Percentiles rank a stretch among this genome's conserved stretches.
Conservation (phyloP, 2,888 invertebrate species). For the Nephrotoma appendiculata region DNA sequence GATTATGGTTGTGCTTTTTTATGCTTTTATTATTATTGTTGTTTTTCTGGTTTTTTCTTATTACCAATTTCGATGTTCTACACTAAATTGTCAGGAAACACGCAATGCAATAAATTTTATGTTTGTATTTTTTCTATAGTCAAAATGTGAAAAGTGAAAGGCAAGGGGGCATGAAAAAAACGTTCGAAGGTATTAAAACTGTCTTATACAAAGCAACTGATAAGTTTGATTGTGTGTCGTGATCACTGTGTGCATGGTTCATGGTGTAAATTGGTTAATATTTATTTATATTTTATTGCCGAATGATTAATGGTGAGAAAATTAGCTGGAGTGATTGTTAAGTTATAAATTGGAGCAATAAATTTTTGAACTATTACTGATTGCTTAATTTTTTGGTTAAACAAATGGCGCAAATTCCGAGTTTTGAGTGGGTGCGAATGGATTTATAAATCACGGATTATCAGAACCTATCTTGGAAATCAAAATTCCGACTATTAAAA, state of each 20-base stretch:
- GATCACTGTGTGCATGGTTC: background rate
- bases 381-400: too few species aligned
- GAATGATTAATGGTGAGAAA: background rate
- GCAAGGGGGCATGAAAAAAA: background rate
- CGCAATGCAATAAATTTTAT: background rate
- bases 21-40: background rate
- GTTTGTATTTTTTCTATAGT: background rate
- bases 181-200: background rate
- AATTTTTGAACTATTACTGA: too few species aligned
- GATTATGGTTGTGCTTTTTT: background rate
- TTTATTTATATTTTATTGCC: background rate
- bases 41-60: background rate
- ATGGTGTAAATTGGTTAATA: background rate
- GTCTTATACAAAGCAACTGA: background rate
- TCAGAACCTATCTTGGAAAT: too few species aligned
- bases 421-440: too few species aligned
- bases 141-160: background rate
- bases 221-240: background rate
- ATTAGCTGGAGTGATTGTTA: background rate
- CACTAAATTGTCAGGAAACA: background rate
- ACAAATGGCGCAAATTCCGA: too few species aligned
- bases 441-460: too few species aligned
- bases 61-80: background rate
- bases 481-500: too few species aligned
- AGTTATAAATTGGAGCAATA: too few species aligned